phyloP scores from a whole-genome alignment of 2,113 vertebrate species.

The Ploceus nigricollis region DNA sequence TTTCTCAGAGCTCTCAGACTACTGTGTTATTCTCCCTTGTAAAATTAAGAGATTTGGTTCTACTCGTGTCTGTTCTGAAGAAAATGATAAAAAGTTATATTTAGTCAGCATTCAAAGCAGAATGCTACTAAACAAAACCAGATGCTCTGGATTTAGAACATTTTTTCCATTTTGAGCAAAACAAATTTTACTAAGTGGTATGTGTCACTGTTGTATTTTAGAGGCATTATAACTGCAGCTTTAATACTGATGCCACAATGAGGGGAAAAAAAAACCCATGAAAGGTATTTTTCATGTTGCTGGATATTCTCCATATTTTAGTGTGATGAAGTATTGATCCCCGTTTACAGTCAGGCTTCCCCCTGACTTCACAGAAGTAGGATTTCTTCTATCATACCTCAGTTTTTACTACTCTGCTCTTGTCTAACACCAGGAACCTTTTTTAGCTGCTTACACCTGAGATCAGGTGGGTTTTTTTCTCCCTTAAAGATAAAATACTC shows the following conservation, averaged over 20 bases:
- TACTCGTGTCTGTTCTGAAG: background rate
- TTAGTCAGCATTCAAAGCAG: background rate
- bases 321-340: background rate
- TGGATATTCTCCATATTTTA: background rate
- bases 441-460: background rate
- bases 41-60: background rate
- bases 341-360: background rate
- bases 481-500: background rate
- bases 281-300: background rate
- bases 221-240: background rate
- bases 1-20: background rate
- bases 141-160: background rate
- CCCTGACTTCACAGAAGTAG: background rate
- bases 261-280: background rate
- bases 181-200: background rate
- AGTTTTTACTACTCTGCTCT: background rate
- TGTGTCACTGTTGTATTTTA: background rate
- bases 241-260: background rate
- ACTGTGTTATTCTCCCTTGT: background rate
- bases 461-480: background rate
- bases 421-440: background rate
- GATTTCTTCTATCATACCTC: background rate
- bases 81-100: background rate
- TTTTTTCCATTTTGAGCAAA: constrained; percentile 2
- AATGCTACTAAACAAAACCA: background rate